Evolutionary conservation across 2,888 invertebrate genomes (phyloP), one percentile per base, ranked within the genome.

Genomic region (Clanis bilineata): DNA sequence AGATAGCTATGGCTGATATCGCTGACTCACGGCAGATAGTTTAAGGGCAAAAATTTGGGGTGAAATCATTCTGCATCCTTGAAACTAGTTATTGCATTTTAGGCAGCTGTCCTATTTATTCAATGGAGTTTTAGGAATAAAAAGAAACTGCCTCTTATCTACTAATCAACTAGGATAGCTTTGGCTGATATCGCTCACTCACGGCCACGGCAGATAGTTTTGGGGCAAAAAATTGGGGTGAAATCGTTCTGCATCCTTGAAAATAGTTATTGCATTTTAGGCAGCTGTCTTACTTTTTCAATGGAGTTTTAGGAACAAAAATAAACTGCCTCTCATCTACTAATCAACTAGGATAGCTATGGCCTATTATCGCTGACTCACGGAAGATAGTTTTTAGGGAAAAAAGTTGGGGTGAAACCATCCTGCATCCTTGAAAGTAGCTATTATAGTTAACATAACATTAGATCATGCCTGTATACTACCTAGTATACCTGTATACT

Each of bases 51-150:
- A 18, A 15, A 1, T 3, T 18, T 51, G 28, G 28, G 25, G n/a
- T n/a, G n/a, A n/a, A n/a, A n/a, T n/a, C n/a, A n/a, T n/a, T n/a
- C n/a, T n/a, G n/a, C n/a, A n/a, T n/a, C n/a, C n/a, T n/a, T n/a
- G n/a, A n/a, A n/a, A n/a, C n/a, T n/a, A n/a, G n/a, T n/a, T n/a
- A n/a, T n/a, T n/a, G 58, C 58, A 60, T 70, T 60, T 67, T 59
- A 63, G 63, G 57, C 64, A 64, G 62, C 64, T 68, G 68, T 68
- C 68, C 63, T 62, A 57, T 28, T 69, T 68, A 70, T 69, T 64
- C 47, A 43, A 32, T 51, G 39, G 28, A 56, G 56, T 43, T 43
- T 58, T 12, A 12, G 32, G 28, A 41, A 41, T 18, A 6, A 39
- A 55, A 55, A 59, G 23, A 36, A 15, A 15, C 36, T 12, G 45